Evolutionary conservation across 2,888 invertebrate species (phyloP), one percentile per base, ranked within the genome.

Genomic region (Epinotia ramella): DNA sequence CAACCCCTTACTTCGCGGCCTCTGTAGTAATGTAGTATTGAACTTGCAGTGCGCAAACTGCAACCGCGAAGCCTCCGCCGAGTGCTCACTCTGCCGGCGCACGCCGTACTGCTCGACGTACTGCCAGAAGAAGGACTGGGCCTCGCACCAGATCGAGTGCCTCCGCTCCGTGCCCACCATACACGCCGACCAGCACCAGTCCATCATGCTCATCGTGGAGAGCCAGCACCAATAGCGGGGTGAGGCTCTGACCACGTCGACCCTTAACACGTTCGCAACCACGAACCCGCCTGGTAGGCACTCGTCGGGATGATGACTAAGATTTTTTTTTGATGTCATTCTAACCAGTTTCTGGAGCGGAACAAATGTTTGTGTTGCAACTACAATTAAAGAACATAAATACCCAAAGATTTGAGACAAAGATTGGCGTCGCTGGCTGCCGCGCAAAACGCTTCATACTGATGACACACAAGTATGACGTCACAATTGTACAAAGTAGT

Each of bases 51-150:
- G 98, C 91, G 97, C 97, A 69, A 98, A 98, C 88, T 98, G 98
- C 87, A 97, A 98, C 89, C 95, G 98, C 77, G 98, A 97, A 87
- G 98, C 98, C 12, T 95, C 97, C 68, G 97, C 97, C 0, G 98
- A 98, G 88, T 98, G 98, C 88, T 98, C 98, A 0, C 92, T 98
- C 59, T 98, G 98, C 85, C 95, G 98, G 69, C 95, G 97, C 78
- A 98, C 98, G 16, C 97, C 97, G 12, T 98, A 98, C 89, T 98
- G 98, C 89, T 98, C 98, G 9, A 97, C 97, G 3, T 98, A 97
- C 91, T 98, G 98, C 89, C 98, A 98, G 91, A 96, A 97, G 80
- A 98, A 98, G 89, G 98, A 98, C 91, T 98, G 98, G 98, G 96
- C 96, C 18, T 96, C 97, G 57, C 98, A 94, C 90, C 98, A 98